Percentiles rank a stretch among this genome's conserved stretches.
phyloP scores from a whole-genome alignment of 2,888 invertebrate species.

The Rhagonycha fulva region DNA sequence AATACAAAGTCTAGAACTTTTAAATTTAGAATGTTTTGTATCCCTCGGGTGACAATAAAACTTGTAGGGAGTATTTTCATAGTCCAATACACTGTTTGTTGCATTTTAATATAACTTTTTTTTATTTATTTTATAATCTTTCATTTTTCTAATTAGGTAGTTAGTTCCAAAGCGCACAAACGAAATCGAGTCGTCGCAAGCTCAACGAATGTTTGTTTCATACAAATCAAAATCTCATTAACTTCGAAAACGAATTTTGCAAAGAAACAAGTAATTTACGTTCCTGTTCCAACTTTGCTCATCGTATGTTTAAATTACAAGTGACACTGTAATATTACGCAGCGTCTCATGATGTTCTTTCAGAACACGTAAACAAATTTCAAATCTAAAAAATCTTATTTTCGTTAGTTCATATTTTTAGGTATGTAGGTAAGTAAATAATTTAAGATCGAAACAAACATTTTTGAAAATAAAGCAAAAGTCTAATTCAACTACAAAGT shows the following conservation, averaged over 20 bases:
- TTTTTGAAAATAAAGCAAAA: not conserved
- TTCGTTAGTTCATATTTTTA: not conserved
- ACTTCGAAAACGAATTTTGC: conserved; percentile 17
- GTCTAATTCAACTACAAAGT: not conserved
- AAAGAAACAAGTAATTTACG: conserved; percentile 19
- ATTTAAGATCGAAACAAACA: not conserved
- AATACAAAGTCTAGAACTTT: conserved; percentile 34
- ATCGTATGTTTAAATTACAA: conserved; percentile 21
- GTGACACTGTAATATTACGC: conserved; percentile 17
- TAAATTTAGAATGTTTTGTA: conserved; percentile 38
- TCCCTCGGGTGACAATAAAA: conserved; percentile 27
- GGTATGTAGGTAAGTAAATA: not conserved
- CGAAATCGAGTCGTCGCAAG: conserved; percentile 1
- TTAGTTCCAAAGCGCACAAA: not conserved
- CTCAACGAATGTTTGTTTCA: conserved; percentile 10
- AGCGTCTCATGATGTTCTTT: conserved; percentile 6
- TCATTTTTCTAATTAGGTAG: conserved; percentile 3
- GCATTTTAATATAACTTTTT: conserved; percentile 14
- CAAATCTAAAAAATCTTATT: conserved; percentile 8
- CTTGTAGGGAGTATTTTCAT: conserved; percentile 17
- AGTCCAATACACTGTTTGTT: conserved; percentile 17
- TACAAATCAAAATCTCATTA: conserved; percentile 21
- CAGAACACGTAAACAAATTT: conserved; percentile 5
- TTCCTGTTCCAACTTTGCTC: conserved; percentile 16
- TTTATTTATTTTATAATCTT: not conserved